A percentile compares a stretch with the other conserved stretches of the same genome.
Conservation (phyloP, 2,888 invertebrate species). For the Pyrrhia umbra region DNA sequence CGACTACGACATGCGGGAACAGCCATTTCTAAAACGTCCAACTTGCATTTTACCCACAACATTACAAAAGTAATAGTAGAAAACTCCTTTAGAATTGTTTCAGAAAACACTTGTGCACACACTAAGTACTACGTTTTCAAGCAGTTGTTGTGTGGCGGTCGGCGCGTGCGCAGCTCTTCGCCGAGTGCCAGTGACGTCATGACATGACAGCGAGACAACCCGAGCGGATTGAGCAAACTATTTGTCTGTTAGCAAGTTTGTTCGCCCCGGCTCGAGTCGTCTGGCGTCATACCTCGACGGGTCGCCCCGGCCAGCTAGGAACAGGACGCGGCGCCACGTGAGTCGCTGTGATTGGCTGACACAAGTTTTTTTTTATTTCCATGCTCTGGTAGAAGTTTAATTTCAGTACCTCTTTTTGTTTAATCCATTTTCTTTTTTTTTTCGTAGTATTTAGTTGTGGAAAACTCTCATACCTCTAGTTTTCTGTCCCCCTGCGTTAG, state of each 20-base stretch:
- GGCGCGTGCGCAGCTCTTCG: constrained; percentile 68
- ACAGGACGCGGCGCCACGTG: constrained; percentile 63
- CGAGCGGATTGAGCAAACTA: constrained; percentile 90
- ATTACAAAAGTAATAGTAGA: constrained; percentile 87
- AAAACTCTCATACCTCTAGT: neutral
- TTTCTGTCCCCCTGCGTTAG: constrained; percentile 19
- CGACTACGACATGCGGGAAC: constrained; percentile 17
- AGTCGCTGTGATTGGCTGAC: constrained; percentile 65
- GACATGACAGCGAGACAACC: constrained; percentile 80
- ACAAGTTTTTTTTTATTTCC: constrained; percentile 40
- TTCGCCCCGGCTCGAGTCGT: constrained; percentile 91
- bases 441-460: neutral
- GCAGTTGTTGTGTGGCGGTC: constrained; percentile 75
- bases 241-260: constrained; percentile 84
- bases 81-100: constrained; percentile 88
- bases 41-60: constrained; percentile 69
- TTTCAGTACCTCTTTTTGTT: constrained; percentile 4
- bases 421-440: constrained; percentile 1
- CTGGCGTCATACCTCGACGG: constrained; percentile 72
- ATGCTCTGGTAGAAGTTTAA: constrained; percentile 9
- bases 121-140: constrained; percentile 79
- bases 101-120: constrained; percentile 88
- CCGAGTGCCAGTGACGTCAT: constrained; percentile 54
- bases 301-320: neutral
- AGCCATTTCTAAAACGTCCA: constrained; percentile 48